A percentile compares a stretch with the other conserved stretches of the same genome.
These are phyloP conservation scores for Perca fluviatilis DNA, from an alignment of 2,113 vertebrate species.

Conservation along the genomic window DNA sequence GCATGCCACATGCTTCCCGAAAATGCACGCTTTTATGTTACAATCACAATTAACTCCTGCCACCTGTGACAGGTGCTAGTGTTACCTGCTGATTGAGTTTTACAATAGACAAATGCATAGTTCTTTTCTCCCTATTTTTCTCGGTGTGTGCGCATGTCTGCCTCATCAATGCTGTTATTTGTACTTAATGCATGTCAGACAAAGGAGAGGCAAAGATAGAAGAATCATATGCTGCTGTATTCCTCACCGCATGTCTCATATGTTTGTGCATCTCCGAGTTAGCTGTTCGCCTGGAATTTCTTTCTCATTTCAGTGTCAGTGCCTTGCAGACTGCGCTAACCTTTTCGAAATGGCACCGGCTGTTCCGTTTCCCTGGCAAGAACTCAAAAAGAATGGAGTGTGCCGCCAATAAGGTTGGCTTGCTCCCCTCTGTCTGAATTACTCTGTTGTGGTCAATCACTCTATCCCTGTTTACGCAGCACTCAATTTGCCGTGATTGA, in stretches of 20 bases:
- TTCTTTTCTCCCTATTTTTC: neutral
- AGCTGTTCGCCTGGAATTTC: slow-evolving; percentile 41
- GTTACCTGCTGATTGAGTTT: slow-evolving; percentile 44
- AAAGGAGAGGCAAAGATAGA: neutral
- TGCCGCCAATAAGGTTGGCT: slow-evolving; percentile 60
- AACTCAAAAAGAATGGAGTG: slow-evolving; percentile 63
- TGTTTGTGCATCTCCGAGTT: slow-evolving; percentile 10
- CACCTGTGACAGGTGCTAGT: slow-evolving; percentile 48
- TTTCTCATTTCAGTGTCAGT: slow-evolving; percentile 54
- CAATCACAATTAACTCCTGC: slow-evolving; percentile 49
- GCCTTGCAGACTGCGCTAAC: slow-evolving; percentile 70
- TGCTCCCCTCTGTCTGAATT: slow-evolving; percentile 59
- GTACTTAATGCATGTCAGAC: slow-evolving; percentile 16
- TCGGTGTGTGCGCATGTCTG: neutral
- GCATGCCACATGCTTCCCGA: slow-evolving; percentile 37
- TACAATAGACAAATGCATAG: neutral
- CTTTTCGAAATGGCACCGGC: slow-evolving; percentile 81
- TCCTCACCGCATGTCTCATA: slow-evolving; percentile 8
- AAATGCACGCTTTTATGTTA: slow-evolving; percentile 39
- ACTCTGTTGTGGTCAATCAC: slow-evolving; percentile 66
- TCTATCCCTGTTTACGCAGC: slow-evolving; percentile 61
- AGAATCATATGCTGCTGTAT: neutral
- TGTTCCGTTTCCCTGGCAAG: slow-evolving; percentile 73
- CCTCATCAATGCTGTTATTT: slow-evolving; percentile 26
- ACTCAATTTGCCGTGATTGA: slow-evolving; percentile 73